phyloP scores from a whole-genome alignment of 2,888 invertebrate genomes.

The Pyrocoelia pectoralis region DNA sequence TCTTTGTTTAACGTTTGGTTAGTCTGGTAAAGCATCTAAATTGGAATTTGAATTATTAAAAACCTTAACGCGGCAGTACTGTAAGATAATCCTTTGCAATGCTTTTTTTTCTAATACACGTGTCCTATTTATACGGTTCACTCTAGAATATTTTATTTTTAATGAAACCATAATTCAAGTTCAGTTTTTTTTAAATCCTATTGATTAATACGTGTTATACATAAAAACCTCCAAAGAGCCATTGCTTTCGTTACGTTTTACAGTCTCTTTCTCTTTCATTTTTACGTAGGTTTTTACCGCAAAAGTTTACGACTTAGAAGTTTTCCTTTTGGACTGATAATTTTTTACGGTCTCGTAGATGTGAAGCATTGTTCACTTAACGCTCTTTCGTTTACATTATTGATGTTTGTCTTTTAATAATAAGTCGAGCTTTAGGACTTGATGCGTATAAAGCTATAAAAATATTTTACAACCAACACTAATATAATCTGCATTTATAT shows the following conservation, averaged over 20 bases:
- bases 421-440: background rate
- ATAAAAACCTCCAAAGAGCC: background rate
- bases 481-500: background rate
- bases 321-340: background rate
- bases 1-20: background rate
- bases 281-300: background rate
- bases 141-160: background rate
- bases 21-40: background rate
- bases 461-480: background rate
- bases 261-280: background rate
- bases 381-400: background rate
- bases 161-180: background rate
- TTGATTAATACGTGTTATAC: background rate
- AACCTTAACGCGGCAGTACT: background rate
- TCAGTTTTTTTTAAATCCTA: background rate
- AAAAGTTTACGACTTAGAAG: background rate
- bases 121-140: no score
- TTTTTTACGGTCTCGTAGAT: background rate
- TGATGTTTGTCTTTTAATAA: slow-evolving; percentile 1
- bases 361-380: background rate
- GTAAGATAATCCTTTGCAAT: slow-evolving; percentile 1
- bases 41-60: background rate
- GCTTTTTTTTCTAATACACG: background rate
- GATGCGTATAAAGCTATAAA: background rate
- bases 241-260: background rate